phyloP scores from a whole-genome alignment of 1,140 invertebrate genomes.

The Drosophila kepulauana region DNA sequence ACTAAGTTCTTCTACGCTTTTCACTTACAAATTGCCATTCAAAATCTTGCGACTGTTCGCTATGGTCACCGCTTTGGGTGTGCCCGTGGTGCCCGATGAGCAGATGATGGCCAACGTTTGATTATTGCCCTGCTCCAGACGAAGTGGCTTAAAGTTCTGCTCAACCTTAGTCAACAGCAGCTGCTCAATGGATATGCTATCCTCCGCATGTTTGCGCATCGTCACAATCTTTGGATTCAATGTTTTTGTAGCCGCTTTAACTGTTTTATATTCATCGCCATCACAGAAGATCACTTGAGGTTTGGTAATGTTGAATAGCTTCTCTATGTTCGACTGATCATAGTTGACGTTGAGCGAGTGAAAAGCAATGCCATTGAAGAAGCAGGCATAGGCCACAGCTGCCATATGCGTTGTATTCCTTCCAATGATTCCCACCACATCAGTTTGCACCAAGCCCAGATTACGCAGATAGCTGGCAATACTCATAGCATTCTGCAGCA shows the following conservation, averaged over 20 bases:
- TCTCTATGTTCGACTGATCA: conserved; percentile 23
- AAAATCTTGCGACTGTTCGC: conserved; percentile 85
- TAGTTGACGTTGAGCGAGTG: conserved; percentile 34
- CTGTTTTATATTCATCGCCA: conserved; percentile 36
- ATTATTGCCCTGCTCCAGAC: conserved; percentile 30
- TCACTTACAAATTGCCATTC: conserved; percentile 12
- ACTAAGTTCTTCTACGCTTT: neutral
- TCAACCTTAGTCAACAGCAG: conserved; percentile 29
- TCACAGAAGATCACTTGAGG: conserved; percentile 64
- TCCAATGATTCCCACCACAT: conserved; percentile 43
- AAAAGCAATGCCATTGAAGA: conserved; percentile 36
- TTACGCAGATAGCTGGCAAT: conserved; percentile 32
- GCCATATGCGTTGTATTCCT: conserved; percentile 41
- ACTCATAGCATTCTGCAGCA: conserved; percentile 30
- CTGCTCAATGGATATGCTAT: conserved; percentile 29
- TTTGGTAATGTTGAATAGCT: conserved; percentile 36
- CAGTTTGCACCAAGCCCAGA: conserved; percentile 13
- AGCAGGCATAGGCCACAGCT: conserved; percentile 45
- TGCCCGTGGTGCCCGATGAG: conserved; percentile 91
- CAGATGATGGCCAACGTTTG: conserved; percentile 80
- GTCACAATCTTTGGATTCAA: conserved; percentile 35
- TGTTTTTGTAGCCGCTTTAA: conserved; percentile 31
- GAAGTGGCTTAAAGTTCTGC: conserved; percentile 27
- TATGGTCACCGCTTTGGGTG: conserved; percentile 91
- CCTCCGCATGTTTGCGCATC: conserved; percentile 28